Evolutionary conservation across 2,888 invertebrate genomes (phyloP).

Genomic region (Platycheirus albimanus): DNA sequence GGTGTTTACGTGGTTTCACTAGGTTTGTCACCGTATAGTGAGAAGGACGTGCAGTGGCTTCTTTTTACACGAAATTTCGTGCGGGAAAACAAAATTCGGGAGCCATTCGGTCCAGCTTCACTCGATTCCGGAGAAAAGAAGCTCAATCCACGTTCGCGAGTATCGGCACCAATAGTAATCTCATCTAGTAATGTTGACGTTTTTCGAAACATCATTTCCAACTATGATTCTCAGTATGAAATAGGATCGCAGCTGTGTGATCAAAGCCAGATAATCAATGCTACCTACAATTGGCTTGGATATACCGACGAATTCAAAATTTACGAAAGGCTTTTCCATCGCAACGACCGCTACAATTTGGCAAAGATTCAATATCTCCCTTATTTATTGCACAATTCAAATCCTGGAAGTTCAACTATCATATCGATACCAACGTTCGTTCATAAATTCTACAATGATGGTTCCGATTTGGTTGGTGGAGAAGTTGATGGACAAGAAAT

Average conservation of each 20-base stretch:
- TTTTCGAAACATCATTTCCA: conserved; percentile 95
- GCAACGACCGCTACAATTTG: conserved; percentile 96
- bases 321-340: conserved; percentile 89
- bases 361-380: conserved; percentile 96
- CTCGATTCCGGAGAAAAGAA: conserved; percentile 84
- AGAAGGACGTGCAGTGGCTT: conserved; percentile 90
- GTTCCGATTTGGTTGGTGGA: conserved; percentile 91
- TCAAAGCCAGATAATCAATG: conserved; percentile 96
- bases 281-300: conserved; percentile 97
- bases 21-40: conserved; percentile 93
- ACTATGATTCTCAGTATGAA: conserved; percentile 95
- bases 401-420: conserved; percentile 93
- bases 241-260: conserved; percentile 97
- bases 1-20: conserved; percentile 94
- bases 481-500: conserved; percentile 96
- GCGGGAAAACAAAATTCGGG: conserved; percentile 91
- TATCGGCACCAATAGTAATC: conserved; percentile 95
- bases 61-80: conserved; percentile 95
- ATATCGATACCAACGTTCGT: conserved; percentile 90
- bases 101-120: conserved; percentile 89
- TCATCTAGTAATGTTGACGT: conserved; percentile 95
- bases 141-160: conserved; percentile 94
- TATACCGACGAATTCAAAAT: conserved; percentile 88
- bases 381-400: conserved; percentile 93
- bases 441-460: conserved; percentile 89